Conservation (phyloP, 2,113 vertebrate genomes). For the Cepphus grylle region DNA sequence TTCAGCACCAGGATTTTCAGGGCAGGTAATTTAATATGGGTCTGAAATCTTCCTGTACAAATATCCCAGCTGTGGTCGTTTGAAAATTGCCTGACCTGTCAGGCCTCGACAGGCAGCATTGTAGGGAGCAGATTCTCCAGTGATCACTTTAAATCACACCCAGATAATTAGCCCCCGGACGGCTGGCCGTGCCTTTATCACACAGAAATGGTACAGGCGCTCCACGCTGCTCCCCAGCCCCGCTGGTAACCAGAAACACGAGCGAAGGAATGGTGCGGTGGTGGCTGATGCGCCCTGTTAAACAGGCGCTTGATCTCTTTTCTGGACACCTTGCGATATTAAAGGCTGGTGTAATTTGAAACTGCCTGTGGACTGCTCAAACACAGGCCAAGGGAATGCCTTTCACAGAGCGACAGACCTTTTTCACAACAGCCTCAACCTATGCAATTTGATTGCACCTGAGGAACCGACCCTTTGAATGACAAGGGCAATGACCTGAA, state of each 20-base stretch:
- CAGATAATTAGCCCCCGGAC: neutral
- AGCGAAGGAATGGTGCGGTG: neutral
- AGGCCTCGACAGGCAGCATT: neutral
- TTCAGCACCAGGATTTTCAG: constrained; percentile 14
- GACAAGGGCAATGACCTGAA: neutral
- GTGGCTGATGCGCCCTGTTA: neutral
- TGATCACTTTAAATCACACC: neutral
- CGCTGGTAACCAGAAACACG: neutral
- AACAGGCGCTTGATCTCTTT: constrained; percentile 1
- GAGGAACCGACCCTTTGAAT: neutral
- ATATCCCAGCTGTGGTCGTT: neutral
- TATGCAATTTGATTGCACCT: neutral
- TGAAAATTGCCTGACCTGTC: constrained; percentile 20
- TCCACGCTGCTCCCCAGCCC: neutral
- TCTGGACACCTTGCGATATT: neutral
- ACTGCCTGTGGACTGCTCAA: neutral
- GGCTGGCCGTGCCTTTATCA: neutral
- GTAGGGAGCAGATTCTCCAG: neutral
- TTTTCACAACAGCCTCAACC: neutral
- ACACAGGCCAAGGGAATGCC: neutral
- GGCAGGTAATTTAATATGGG: constrained; percentile 17
- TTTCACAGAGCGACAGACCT: neutral
- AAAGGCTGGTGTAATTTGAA: constrained; percentile 3
- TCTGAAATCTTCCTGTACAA: neutral
- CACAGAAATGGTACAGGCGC: neutral